phyloP scores from a whole-genome alignment of 1,140 invertebrate species.

The Anastrepha ludens region DNA sequence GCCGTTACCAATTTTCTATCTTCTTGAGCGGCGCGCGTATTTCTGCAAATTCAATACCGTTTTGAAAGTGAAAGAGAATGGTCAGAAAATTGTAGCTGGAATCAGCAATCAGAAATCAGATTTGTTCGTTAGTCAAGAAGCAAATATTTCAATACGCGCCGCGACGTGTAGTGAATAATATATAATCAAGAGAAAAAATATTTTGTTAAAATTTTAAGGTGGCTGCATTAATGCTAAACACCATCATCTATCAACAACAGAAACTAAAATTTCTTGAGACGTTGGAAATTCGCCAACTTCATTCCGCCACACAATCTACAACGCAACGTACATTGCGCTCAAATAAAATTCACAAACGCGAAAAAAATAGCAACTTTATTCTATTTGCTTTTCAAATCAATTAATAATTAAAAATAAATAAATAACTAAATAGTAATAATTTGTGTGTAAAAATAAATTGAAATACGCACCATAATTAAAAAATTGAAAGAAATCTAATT shows the following conservation, averaged over 20 bases:
- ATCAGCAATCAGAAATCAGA: background rate
- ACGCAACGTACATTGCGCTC: conserved; percentile 28
- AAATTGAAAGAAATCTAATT: no score
- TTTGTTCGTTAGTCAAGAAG: background rate
- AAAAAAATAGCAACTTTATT: background rate
- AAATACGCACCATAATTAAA: no score
- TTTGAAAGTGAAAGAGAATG: conserved; percentile 35
- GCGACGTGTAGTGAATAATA: background rate
- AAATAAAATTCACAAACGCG: background rate
- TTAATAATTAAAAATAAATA: conserved; percentile 6
- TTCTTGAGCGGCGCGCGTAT: background rate
- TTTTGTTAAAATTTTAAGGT: background rate
- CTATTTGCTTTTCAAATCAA: background rate
- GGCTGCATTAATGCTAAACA: background rate
- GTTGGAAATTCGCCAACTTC: conserved; percentile 8
- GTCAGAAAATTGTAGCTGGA: conserved; percentile 20
- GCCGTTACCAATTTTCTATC: background rate
- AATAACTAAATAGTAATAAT: background rate
- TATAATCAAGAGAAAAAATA: background rate
- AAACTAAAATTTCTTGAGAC: background rate
- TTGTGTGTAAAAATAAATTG: background rate
- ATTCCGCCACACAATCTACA: conserved; percentile 42
- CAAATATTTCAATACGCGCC: background rate
- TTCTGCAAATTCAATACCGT: conserved; percentile 10
- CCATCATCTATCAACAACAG: background rate